A percentile compares a stretch with the other conserved stretches of the same genome.
Conservation (phyloP, 2,797 vertebrate species). For the Oryzias dopingdopingensis region DNA sequence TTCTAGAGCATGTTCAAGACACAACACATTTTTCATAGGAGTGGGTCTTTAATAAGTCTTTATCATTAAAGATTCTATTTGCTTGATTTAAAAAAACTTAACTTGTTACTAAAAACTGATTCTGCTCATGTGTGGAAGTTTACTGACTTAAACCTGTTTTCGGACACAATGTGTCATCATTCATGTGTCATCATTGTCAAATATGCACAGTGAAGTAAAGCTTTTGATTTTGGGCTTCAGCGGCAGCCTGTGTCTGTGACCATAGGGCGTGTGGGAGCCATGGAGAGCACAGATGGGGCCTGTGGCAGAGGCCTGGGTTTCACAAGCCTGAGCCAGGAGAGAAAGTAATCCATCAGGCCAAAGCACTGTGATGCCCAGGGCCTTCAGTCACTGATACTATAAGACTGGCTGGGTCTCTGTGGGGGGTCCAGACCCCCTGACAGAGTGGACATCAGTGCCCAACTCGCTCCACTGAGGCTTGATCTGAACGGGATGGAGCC, state of each 20-base stretch:
- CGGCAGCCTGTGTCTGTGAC: conserved; percentile 54
- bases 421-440: conserved; percentile 66
- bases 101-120: too few species aligned
- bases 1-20: too few species aligned
- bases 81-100: too few species aligned
- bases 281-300: conserved; percentile 74
- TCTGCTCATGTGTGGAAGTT: too few species aligned
- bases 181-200: conserved; percentile 14
- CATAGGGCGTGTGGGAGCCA: conserved; percentile 58
- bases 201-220: conserved; percentile 27
- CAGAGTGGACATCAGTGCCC: conserved; percentile 68
- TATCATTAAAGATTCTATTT: too few species aligned
- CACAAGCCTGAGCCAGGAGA: conserved; percentile 66
- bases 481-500: conserved; percentile 57
- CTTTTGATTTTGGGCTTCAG: conserved; percentile 57
- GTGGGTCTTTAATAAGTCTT: too few species aligned
- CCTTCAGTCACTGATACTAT: conserved; percentile 69
- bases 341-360: conserved; percentile 76
- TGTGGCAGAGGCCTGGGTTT: conserved; percentile 52
- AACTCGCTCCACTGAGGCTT: conserved; percentile 69
- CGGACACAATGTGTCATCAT: conserved; percentile 1
- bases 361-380: conserved; percentile 60
- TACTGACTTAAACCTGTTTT: too few species aligned
- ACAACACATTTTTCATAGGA: too few species aligned
- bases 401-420: conserved; percentile 73